Percentiles rank a stretch among this genome's conserved stretches.
Conservation (phyloP, 2,113 vertebrate genomes). For the Leptobrachium leishanense region DNA sequence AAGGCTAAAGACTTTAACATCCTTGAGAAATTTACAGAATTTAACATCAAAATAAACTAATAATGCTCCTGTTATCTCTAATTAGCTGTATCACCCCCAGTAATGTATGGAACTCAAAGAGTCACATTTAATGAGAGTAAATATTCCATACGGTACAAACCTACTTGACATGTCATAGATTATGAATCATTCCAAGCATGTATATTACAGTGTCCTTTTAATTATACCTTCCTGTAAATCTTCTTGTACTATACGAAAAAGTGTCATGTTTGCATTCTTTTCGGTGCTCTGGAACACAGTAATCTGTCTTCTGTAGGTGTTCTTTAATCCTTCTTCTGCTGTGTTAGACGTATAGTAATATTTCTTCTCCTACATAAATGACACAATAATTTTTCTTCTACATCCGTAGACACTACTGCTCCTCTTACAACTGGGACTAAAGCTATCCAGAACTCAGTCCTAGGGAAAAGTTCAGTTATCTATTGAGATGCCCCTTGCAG, state of each 20-base stretch:
- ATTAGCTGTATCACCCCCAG: too few species aligned
- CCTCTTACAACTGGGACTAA: constrained; percentile 23
- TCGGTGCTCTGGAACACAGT: background rate
- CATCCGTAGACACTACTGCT: constrained; percentile 7
- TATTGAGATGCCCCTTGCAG: background rate
- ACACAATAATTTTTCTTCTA: constrained; percentile 37
- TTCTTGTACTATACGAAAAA: constrained; percentile 14
- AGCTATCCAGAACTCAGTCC: background rate
- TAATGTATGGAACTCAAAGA: too few species aligned
- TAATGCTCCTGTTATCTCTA: too few species aligned
- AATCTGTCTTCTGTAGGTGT: background rate
- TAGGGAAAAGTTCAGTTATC: constrained; percentile 2
- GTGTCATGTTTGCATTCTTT: constrained; percentile 28
- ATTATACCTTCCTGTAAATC: constrained; percentile 15
- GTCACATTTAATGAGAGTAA: too few species aligned
- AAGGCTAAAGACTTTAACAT: too few species aligned
- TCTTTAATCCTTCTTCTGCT: constrained; percentile 40
- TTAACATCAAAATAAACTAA: too few species aligned
- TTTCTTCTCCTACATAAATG: constrained; percentile 6
- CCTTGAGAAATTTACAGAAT: too few species aligned
- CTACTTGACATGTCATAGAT: background rate
- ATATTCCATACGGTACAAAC: too few species aligned
- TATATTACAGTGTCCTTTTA: constrained; percentile 16
- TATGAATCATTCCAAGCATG: background rate
- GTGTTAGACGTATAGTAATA: constrained; percentile 34